These are phyloP conservation scores for Caranx melampygus DNA, from an alignment of 2,113 vertebrate genomes.

Conservation along the genomic window DNA sequence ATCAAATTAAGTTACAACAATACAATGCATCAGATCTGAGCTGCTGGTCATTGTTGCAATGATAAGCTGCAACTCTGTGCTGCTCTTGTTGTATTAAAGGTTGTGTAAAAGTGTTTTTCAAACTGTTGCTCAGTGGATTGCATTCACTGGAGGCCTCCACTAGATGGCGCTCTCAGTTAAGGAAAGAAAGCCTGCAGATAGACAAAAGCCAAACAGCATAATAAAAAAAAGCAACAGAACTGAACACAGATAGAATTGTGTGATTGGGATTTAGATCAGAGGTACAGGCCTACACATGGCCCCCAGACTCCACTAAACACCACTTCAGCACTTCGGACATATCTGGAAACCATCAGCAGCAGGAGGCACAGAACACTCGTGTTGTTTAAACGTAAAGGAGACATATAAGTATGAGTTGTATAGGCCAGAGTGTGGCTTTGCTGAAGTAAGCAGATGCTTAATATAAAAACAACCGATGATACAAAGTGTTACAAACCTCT, in stretches of 20 bases:
- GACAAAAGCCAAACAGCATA: background rate
- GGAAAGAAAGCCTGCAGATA: constrained; percentile 30
- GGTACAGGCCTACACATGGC: background rate
- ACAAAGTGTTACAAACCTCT: background rate
- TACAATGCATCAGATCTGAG: background rate
- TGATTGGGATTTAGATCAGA: background rate
- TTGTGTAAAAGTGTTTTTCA: background rate
- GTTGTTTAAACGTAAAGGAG: background rate
- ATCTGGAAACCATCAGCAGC: background rate
- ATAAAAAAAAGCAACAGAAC: background rate
- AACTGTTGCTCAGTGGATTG: constrained; percentile 11
- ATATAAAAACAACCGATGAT: background rate
- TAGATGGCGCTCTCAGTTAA: constrained; percentile 70
- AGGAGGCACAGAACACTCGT: background rate
- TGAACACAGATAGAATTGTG: background rate
- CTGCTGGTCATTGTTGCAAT: background rate
- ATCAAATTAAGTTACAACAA: background rate
- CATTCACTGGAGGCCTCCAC: constrained; percentile 43
- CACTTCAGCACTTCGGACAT: too few relatives aligned
- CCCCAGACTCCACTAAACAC: background rate
- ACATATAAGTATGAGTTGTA: background rate
- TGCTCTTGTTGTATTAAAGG: background rate
- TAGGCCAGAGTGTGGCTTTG: background rate
- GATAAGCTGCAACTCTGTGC: background rate
- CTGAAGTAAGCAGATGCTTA: background rate